Percentiles rank a stretch among this genome's conserved stretches.
These are phyloP conservation scores for Xerus rutilus DNA, from an alignment of 2,797 vertebrate species.

Conservation along the genomic window DNA sequence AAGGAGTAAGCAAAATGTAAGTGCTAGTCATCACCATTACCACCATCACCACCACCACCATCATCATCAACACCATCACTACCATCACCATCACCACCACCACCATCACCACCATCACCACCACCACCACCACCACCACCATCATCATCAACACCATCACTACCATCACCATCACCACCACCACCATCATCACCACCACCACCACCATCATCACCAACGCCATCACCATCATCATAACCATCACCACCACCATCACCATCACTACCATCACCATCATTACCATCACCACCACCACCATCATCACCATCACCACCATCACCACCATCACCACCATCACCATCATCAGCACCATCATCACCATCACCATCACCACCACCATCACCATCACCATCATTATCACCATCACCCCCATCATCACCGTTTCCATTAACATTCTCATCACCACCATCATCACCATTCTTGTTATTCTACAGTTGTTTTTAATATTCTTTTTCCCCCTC, in stretches of 20 bases:
- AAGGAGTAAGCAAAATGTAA: neutral
- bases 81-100: accelerated
- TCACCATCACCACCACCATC: accelerated
- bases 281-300: accelerated
- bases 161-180: accelerated
- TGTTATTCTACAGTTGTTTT: neutral
- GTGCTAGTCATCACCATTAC: neutral
- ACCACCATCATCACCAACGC: accelerated
- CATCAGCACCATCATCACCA: accelerated
- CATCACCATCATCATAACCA: accelerated
- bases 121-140: accelerated
- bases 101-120: accelerated
- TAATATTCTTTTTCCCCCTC: no score
- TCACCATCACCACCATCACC: accelerated
- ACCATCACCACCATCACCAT: accelerated
- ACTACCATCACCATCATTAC: accelerated
- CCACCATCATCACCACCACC: accelerated
- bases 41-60: neutral
- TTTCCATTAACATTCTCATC: neutral
- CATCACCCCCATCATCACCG: accelerated
- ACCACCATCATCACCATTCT: accelerated
- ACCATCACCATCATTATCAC: accelerated
- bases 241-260: accelerated
- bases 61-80: accelerated
- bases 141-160: accelerated